Base-by-base conservation (phyloP, 2,113 vertebrate species). In the Rostratula benghalensis region DNA sequence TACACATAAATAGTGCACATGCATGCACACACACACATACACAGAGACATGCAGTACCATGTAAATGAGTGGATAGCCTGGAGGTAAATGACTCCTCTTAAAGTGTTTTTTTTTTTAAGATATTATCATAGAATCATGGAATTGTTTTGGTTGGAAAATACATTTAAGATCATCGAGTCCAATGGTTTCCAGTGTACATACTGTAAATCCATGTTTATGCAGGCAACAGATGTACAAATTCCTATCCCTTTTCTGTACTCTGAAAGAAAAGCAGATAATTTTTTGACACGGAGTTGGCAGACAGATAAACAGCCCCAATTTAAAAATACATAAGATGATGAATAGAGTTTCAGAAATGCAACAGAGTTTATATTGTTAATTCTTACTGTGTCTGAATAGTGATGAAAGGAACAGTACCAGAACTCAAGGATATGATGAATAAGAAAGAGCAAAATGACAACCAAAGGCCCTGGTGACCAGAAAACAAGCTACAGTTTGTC, bases 401-500 rank as follows among this genome's bases (percentile, higher is more conserved):
- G 97, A 98, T 98, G 98, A 99, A 98, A 98, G 97, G 96, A 98
- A 98, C 98, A 98, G 98, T 97, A 97, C 95, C 97, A 98, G 96
- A 97, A 93, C 88, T 97, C 98, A 98, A 97, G 98, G 98, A 98
- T 98, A 96, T 96, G 97, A 98, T 98, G 98, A 99, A 98, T 98
- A 98, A 98, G 98, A 98, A 98, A 98, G 97, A 97, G 96, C 74
- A 89, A 97, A 98, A 97, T 98, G 98, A 98, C 98, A 98, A 98
- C 97, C 97, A 98, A 98, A 99, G 98, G 98, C 98, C 97, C 98
- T 90, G 88, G 94, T 99, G 98, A 99, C 98, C 98, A 96, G 94
- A 97, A 98, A 98, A 98, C 97, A 98, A 98, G 98, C 98, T 98
- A 98, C 95, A 98, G 97, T 98, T 98, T 98, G 94, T 96, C 97